Conservation (phyloP, 2,888 invertebrate species). For the Allacma fusca region DNA sequence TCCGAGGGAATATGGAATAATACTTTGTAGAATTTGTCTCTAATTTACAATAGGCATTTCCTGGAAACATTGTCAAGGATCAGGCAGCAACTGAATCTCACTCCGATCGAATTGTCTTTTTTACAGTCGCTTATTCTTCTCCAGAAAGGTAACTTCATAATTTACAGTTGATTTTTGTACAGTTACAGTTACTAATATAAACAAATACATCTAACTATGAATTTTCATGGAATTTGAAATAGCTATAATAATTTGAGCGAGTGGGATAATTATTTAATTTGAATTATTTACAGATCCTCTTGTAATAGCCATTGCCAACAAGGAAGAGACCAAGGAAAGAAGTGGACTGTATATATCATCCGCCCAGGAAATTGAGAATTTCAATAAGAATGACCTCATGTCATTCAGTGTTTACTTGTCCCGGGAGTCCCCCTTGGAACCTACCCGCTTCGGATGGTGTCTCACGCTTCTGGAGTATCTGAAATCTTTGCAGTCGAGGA, state of each 20-base stretch:
- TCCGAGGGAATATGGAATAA: no score
- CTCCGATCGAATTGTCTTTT: slow-evolving; percentile 58
- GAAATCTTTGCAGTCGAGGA: slow-evolving; percentile 50
- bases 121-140: slow-evolving; percentile 58
- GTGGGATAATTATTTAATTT: background rate
- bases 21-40: no score
- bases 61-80: slow-evolving; percentile 51
- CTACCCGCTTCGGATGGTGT: slow-evolving; percentile 53
- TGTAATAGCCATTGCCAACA: background rate
- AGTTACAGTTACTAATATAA: no score
- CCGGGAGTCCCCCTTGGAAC: slow-evolving; percentile 54
- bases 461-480: slow-evolving; percentile 55
- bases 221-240: no score
- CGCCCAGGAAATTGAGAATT: slow-evolving; percentile 32
- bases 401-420: slow-evolving; percentile 57
- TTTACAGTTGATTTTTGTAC: no score
- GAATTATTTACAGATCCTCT: slow-evolving; percentile 10
- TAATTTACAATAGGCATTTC: slow-evolving; percentile 56
- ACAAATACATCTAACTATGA: no score
- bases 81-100: slow-evolving; percentile 51
- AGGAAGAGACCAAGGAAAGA: background rate
- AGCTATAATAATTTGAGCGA: no score
- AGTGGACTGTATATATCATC: slow-evolving; percentile 3
- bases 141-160: slow-evolving; percentile 40
- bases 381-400: slow-evolving; percentile 57